Base-by-base conservation (phyloP, 2,113 vertebrate genomes). In the Odocoileus virginianus region DNA sequence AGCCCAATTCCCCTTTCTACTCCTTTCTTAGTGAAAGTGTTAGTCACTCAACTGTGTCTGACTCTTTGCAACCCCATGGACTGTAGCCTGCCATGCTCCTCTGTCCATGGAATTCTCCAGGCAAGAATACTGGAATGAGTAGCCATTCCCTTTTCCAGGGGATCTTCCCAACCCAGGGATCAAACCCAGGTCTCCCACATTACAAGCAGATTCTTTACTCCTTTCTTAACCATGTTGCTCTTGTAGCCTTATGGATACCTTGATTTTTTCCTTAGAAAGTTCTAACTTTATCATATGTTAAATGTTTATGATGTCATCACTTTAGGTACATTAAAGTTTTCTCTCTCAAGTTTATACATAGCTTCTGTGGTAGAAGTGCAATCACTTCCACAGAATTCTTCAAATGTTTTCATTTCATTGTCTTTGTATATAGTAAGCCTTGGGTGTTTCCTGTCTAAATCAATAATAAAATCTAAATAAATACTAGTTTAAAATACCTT, bases 391-490 rank as follows among this genome's bases (percentile, higher is more conserved):
- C 21, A 92, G 10, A 91, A 96, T 96, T 97, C 88, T 98, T 83
- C 12, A 92, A 60, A 96, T 94, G 40, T 91, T 98, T 96, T 95
- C 82, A 87, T 87, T 94, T 97, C 43, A 33, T 94, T 91, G 96
- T 95, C 54, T 96, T 52, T 61, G 95, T 47, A 54, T 83, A 61
- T 78, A 52, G 27, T 86, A 52, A 91, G 55, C 95, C 84, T 96
- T 17, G 47, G 89, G 60, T 94, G 96, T 97, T 97, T 98, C 96
- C 95, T 98, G 78, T 71, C 40, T 95, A 61, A 89, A 87, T 94
- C 91, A 97, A 74, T 97, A 91, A 89, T 95, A 89, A 97, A 98
- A 97, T 78, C 50, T 94, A 82, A 95, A 90, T 50, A 98, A 93
- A 76, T 74, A 58, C 33, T 96, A 36, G n/a, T 93, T 96, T 71